Evolutionary conservation across 2,888 invertebrate genomes (phyloP), one percentile per base, ranked within the genome.

Genomic region (Andrena marginata): DNA sequence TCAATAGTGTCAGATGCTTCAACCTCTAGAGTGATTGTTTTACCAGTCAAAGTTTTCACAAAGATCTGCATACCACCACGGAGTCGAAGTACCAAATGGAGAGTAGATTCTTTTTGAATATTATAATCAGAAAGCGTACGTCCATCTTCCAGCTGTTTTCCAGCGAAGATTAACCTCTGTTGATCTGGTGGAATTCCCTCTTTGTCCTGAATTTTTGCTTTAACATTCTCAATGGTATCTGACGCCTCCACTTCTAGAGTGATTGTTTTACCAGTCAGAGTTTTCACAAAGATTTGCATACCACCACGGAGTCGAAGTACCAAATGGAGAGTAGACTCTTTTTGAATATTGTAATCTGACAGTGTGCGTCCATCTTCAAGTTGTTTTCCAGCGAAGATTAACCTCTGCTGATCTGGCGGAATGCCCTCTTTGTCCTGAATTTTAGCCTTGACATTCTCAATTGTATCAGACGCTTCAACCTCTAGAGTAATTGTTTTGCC

Each of bases 401-500:
- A 77, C 8, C 88, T 69, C 60, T 88, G 88, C 33, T 88, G 88
- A 3, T 88, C 88, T 10, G 89, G 89, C 0, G 89, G 89, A 0
- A 89, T 89, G 0, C 90, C 90, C 29, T 91, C 90, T 6, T 90
- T 90, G 26, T 90, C 90, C 0, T 89, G 90, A 42, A 90, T 89
- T 64, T 88, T 89, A 0, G 89, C 89, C 6, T 89, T 90, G 0
- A 90, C 89, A 23, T 89, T 89, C 4, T 89, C 90, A 4, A 89
- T 89, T 0, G 89, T 90, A 7, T 90, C 89, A 0, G 89, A 89
- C 0, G 89, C 87, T 2, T 90, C 89, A 0, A 90, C 90, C 20
- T 90, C 89, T 0, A 90, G 23, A 0, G 90, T 90, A n/a, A 91
- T 91, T 0, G 91, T 91, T 20, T 90, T 90, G 0, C 91, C 90